Evolutionary conservation across 2,113 vertebrate species (phyloP), one percentile per base, ranked within the genome.

Genomic region (Phodopus roborovskii): DNA sequence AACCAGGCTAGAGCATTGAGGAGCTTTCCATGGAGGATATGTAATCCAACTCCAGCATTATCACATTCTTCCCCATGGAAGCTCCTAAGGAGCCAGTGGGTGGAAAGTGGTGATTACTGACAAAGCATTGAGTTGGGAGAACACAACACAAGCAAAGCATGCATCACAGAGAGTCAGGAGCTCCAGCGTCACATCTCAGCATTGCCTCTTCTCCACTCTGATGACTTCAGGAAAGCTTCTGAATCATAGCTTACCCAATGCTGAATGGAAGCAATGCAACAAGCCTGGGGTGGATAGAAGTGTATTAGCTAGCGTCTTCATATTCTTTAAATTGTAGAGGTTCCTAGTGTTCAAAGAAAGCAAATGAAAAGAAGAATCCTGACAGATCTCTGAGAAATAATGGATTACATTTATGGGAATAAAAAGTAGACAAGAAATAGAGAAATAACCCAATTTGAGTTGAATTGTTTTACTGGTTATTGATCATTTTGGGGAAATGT

Each of bases 391-490:
- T 64, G 42, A 58, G 30, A 90, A 87, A 66, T 19, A 75, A 33
- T 66, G 9, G 13, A 83, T 96, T 77, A 60, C 20, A 42, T 19
- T 89, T 85, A 56, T 58, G 39, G 36, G 68, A 82, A 62, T 86
- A 94, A 64, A 94, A 84, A 64, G 6, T 64, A 45, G 45, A 30
- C 33, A n/a, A 90, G 62, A 92, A 95, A 82, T 33, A 68, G 5
- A 83, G 8, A 94, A 53, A 88, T 92, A 84, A 66, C 33, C 92
- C 36, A 58, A 48, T 77, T 24, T 24, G 5, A 88, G 45, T 56
- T 92, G n/a, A 83, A 70, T 88, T 53, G 60, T 91, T 87, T 93
- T 36, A 83, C 58, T 79, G 87, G 50, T 48, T 48, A 64, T 50
- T 11, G 15, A 74, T 45, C 19, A 19, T 92, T 94, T 95, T 87